A percentile compares a stretch with the other conserved stretches of the same genome.
Evolutionary conservation across 2,113 vertebrate species (phyloP).

Genomic region (Saguinus imperator): DNA sequence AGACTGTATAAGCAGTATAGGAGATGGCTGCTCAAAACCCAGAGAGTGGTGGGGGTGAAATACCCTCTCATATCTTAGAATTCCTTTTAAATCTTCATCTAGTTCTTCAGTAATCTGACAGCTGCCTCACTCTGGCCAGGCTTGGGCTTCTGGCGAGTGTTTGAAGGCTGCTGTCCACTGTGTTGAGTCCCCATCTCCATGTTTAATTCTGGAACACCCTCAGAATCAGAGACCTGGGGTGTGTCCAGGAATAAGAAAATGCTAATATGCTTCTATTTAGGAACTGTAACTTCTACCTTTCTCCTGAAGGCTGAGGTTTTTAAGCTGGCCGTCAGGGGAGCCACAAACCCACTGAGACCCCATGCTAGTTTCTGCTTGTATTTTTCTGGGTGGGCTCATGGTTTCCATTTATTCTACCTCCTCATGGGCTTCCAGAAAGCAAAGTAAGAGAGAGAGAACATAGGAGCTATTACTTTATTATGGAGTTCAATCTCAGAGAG

Average conservation of each 20-base stretch:
- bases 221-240: neutral
- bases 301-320: neutral
- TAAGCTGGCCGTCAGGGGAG: neutral
- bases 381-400: neutral
- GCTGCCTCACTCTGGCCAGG: too few relatives aligned
- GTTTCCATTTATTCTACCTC: neutral
- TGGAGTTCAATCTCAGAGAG: neutral
- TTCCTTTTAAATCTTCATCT: neutral
- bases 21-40: neutral
- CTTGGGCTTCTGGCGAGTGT: neutral
- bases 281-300: neutral
- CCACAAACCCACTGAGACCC: rapidly evolving
- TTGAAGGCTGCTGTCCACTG: neutral
- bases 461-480: neutral
- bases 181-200: neutral
- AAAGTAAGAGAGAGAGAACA: neutral
- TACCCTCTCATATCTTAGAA: neutral
- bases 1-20: neutral
- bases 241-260: neutral
- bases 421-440: neutral
- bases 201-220: neutral
- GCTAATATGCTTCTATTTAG: neutral
- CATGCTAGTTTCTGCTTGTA: neutral
- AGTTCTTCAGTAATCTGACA: neutral
- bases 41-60: neutral